Conservation (phyloP, 2,888 invertebrate genomes). For the Priocnemis perturbator region DNA sequence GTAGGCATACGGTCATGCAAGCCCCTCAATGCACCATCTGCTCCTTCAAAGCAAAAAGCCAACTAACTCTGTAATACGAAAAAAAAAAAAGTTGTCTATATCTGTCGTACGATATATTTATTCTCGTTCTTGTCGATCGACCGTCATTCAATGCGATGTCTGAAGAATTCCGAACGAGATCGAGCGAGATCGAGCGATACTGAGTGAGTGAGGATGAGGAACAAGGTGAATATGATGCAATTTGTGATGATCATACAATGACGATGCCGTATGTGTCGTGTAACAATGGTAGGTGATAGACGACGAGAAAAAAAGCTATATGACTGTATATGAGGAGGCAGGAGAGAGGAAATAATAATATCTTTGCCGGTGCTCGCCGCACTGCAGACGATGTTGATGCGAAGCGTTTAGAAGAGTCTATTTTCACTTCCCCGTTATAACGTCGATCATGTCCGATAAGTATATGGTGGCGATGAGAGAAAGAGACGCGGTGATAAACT, state of each 20-base stretch:
- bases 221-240: not conserved
- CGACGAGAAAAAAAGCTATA: too few relatives aligned
- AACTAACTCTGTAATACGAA: not conserved
- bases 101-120: constrained; percentile 3
- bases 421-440: constrained; percentile 21
- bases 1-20: not conserved
- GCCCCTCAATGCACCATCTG: not conserved
- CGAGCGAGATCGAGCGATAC: not conserved
- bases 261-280: too few relatives aligned
- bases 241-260: too few relatives aligned
- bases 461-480: constrained; percentile 6
- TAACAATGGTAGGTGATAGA: too few relatives aligned
- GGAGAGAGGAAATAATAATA: not conserved
- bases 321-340: not conserved
- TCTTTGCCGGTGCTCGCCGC: constrained; percentile 28
- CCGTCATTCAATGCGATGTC: not conserved
- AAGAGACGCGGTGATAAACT: constrained; percentile 26
- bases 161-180: not conserved
- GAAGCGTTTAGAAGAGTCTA: constrained; percentile 13
- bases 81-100: not conserved
- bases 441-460: not conserved
- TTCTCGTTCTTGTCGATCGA: not conserved
- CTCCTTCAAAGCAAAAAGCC: constrained; percentile 1
- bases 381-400: constrained; percentile 8
- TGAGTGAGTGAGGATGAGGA: not conserved